Base-by-base conservation (phyloP, 2,888 invertebrate species). In the Nephrotoma guestfalica region DNA sequence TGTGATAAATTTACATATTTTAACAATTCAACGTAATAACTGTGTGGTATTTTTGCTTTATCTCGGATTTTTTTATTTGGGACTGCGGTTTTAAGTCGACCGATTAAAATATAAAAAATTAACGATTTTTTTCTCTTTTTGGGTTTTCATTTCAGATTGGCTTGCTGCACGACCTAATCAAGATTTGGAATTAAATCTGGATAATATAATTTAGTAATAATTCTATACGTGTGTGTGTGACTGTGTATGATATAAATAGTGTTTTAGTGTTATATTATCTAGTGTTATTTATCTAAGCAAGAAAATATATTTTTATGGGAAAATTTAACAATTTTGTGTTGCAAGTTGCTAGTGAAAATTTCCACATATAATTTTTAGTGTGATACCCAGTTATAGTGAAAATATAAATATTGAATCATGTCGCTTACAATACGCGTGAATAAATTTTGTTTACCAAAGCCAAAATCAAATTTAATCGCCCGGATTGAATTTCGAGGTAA, bases 401-500 rank as follows among this genome's bases (percentile, higher is more conserved):
- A 85, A 41, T 15, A 57, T n/a, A 41, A 85, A 83, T 71, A n/a
- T n/a, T 41, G 15, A 13, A 91, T 88, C 88, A 96, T 96, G 96
- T 94, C 96, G 89, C 93, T 96, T 83, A 92, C 93, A 11, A 94
- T 96, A 18, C 93, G 93, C 89, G 90, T 96, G 83, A 94, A 94
- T 90, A 94, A 94, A 88, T 94, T 96, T 89, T 94, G 94, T 91
- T 92, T 95, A 86, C 92, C 94, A 18, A 95, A 94, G 91, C 93
- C 93, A 89, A 95, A 94, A 90, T 93, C 93, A 11, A 95, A 95
- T 88, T 94, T 95, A 89, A 93, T 93, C 88, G 94, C 93, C 86
- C 94, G 94, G 88, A 92, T 95, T 88, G 94, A 95, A 88, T 97
- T 97, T 90, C 92, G 97, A 93, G 96, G 97, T 97, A 30, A 30